Evolutionary conservation across 2,888 invertebrate species (phyloP), one percentile per base, ranked within the genome.

Genomic region (Papilio elwesi): DNA sequence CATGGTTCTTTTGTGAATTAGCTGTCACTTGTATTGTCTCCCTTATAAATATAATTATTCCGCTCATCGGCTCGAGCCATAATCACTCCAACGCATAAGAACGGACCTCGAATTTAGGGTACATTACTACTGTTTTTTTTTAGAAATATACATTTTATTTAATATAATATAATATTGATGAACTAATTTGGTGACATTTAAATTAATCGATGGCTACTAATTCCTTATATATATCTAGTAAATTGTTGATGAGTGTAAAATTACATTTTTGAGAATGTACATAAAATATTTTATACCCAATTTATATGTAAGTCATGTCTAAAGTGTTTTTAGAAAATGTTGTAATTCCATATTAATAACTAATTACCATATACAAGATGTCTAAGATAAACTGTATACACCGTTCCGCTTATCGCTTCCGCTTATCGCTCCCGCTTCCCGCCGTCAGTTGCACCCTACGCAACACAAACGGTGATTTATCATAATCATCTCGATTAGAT

Each of bases 401-500:
- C 43, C 68, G 73, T 69, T 66, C 70, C 64, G 76, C 73, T 43
- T 74, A 74, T 75, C 78, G 77, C 75, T 43, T 6, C 68, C 76
- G 74, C 76, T 77, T 74, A 74, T 75, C 78, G 77, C 75, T 43
- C 9, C 68, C 76, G 74, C 76, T 77, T 74, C 74, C 75, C 78
- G 77, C 76, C 52, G 36, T 26, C 71, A 79, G 79, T 79, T 79
- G 77, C 82, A 79, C 82, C 78, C 76, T 69, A 53, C 72, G 63
- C 75, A 71, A 74, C 71, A 76, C 79, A 83, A 81, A 79, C 75
- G 82, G 87, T 87, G 90, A 90, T 93, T 91, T 87, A 92, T 92
- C 93, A 92, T 92, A 92, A 92, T 92, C 90, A 88, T 87, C 86
- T 85, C 88, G 91, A 91, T 92, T 90, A 90, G 84, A 89, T 89